Conservation (phyloP, 2,113 vertebrate genomes). For the Nyctereutes procyonoides region DNA sequence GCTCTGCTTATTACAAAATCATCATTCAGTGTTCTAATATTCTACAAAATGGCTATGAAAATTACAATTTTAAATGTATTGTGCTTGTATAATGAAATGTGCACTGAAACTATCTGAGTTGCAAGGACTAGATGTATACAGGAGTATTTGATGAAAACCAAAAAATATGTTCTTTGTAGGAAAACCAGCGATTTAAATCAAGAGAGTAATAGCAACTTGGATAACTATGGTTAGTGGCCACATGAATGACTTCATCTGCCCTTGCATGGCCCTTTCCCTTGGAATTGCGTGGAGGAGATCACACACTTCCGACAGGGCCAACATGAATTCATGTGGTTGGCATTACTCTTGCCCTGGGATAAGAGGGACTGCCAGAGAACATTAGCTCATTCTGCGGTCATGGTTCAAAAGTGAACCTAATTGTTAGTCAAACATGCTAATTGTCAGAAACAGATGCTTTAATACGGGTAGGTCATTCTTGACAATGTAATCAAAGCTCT, state of each 20-base stretch:
- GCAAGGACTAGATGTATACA: not conserved
- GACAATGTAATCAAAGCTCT: conserved; percentile 26
- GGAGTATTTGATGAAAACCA: not conserved
- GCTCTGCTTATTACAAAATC: conserved; percentile 12
- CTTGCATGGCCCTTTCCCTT: not conserved
- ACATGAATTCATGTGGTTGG: conserved; percentile 1
- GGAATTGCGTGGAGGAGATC: not conserved
- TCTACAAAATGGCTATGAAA: not conserved
- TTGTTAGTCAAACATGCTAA: not conserved
- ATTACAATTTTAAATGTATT: not conserved
- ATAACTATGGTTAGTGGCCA: not conserved
- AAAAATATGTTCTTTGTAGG: not conserved
- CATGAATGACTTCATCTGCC: conserved; percentile 23
- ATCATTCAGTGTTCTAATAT: conserved; percentile 13
- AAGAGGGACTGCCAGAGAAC: not conserved
- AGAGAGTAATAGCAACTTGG: not conserved
- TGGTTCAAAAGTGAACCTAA: conserved; percentile 47
- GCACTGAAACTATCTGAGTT: not conserved
- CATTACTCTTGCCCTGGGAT: conserved; percentile 3
- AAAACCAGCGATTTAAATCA: conserved; percentile 40
- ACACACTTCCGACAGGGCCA: not conserved
- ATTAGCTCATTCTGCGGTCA: conserved; percentile 43
- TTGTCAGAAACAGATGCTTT: conserved; percentile 57
- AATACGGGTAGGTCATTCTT: conserved; percentile 28
- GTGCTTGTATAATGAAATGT: conserved; percentile 1